These are phyloP conservation scores for Oopsacas minuta DNA, from an alignment of 37 sponge, comb jelly and placozoan species.

Conservation along the genomic window DNA sequence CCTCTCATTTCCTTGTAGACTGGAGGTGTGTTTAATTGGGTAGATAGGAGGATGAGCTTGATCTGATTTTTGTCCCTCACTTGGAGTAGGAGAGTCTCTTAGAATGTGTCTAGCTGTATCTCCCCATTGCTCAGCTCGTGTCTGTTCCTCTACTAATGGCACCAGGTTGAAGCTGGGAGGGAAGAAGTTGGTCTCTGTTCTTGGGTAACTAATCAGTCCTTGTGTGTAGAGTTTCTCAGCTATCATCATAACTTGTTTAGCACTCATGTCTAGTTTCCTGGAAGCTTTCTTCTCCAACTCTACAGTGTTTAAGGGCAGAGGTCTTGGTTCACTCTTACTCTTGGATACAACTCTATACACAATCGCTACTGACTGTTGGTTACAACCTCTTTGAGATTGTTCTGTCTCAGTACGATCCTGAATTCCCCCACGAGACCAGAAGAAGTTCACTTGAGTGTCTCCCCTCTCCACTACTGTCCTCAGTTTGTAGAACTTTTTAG, in stretches of 20 bases:
- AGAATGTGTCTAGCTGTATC: conserved; percentile 48
- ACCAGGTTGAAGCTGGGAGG: conserved; percentile 70
- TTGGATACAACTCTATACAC: not conserved
- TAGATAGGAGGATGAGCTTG: conserved; percentile 99
- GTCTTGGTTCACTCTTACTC: not conserved
- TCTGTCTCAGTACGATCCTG: not conserved
- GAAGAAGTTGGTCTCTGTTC: conserved; percentile 95
- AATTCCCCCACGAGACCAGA: not conserved
- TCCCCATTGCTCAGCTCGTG: conserved; percentile 74
- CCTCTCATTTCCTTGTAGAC: conserved; percentile 74
- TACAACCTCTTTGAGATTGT: not conserved
- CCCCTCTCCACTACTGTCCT: conserved; percentile 28
- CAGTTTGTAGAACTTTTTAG: conserved; percentile 80
- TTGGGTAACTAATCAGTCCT: conserved; percentile 89
- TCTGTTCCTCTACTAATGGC: conserved; percentile 58
- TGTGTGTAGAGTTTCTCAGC: conserved; percentile 92
- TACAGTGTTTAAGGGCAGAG: not conserved
- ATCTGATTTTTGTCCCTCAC: conserved; percentile 85
- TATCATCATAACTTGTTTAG: conserved; percentile 89
- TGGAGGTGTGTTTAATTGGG: conserved; percentile 65
- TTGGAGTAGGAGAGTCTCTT: conserved; percentile 51
- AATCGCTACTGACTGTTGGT: not conserved
- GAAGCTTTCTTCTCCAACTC: conserved; percentile 74
- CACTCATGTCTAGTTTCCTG: conserved; percentile 69
- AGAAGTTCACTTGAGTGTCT: not conserved